A percentile compares a stretch with the other conserved stretches of the same genome.
phyloP scores from a whole-genome alignment of 1,140 invertebrate species.

The Drosophila nigrodunni region DNA sequence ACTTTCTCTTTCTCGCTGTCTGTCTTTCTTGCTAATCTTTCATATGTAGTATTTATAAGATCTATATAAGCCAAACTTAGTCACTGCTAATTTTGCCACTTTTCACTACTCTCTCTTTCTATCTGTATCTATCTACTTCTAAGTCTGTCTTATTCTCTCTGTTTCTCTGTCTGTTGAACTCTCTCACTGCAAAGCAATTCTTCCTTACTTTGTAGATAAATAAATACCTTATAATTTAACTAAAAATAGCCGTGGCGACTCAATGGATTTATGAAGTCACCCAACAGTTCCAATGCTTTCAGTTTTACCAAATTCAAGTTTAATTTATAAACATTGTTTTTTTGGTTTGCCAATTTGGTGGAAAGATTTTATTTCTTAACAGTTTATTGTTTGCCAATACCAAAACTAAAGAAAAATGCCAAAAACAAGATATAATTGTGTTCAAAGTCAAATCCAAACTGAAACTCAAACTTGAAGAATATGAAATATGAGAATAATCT shows the following conservation, averaged over 20 bases:
- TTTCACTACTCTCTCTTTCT: slow-evolving; percentile 35
- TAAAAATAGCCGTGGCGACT: slow-evolving; percentile 12
- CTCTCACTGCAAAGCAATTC: slow-evolving; percentile 17
- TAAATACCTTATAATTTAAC: slow-evolving; percentile 31
- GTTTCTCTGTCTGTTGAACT: neutral
- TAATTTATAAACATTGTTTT: neutral
- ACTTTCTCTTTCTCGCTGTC: slow-evolving; percentile 6
- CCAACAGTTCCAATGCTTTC: slow-evolving; percentile 7
- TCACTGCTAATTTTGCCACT: slow-evolving; percentile 39
- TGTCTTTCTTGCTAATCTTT: slow-evolving; percentile 14
- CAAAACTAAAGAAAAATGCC: neutral
- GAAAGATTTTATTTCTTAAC: slow-evolving; percentile 14
- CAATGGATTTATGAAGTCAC: neutral
- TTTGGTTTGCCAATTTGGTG: slow-evolving; percentile 11
- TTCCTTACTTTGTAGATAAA: slow-evolving; percentile 16
- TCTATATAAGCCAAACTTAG: slow-evolving; percentile 22
- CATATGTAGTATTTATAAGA: slow-evolving; percentile 23
- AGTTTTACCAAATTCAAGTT: slow-evolving; percentile 24
- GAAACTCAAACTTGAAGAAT: slow-evolving; percentile 55
- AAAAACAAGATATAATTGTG: slow-evolving; percentile 1
- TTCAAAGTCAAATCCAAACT: slow-evolving; percentile 57
- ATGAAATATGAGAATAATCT: slow-evolving; percentile 60
- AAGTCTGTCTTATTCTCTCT: neutral
- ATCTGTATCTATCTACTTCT: slow-evolving; percentile 2
- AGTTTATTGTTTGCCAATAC: slow-evolving; percentile 20